A percentile compares a stretch with the other conserved stretches of the same genome.
These are phyloP conservation scores for Ridgeia piscesae DNA, from an alignment of 1,140 invertebrate species.

Conservation along the genomic window DNA sequence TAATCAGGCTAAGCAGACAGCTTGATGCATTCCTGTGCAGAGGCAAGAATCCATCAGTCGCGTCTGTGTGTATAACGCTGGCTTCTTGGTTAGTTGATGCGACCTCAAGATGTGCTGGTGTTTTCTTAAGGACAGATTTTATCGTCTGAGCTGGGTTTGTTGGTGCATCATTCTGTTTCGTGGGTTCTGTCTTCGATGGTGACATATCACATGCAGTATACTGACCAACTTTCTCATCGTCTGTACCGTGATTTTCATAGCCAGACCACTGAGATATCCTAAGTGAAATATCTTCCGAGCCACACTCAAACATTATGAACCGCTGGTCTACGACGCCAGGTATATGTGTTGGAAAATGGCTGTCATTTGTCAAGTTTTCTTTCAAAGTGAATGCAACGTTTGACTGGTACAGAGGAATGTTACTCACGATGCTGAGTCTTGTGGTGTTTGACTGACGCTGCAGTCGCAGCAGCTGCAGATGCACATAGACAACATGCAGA, in stretches of 20 bases:
- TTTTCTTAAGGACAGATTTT: not conserved
- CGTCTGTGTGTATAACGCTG: not conserved
- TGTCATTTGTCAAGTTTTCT: not conserved
- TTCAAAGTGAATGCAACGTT: conserved; percentile 77
- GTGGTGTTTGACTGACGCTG: conserved; percentile 79
- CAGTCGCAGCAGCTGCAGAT: conserved; percentile 84
- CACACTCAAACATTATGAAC: conserved; percentile 97
- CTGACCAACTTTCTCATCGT: not conserved
- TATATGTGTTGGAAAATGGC: not conserved
- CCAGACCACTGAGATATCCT: conserved; percentile 71
- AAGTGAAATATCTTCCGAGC: conserved; percentile 83
- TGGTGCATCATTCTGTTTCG: not conserved
- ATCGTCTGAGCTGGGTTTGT: not conserved
- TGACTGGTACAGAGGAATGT: conserved; percentile 85
- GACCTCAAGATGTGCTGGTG: not conserved
- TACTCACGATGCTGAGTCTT: conserved; percentile 80
- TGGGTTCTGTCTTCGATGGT: not conserved
- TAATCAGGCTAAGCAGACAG: conserved; percentile 76
- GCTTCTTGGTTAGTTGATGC: not conserved
- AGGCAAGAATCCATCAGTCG: not conserved
- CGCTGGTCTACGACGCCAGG: conserved; percentile 77
- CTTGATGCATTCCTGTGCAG: conserved; percentile 58
- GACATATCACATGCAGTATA: not conserved
- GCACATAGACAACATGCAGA: conserved; percentile 77
- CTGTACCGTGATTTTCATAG: not conserved